These are phyloP conservation scores for Pelagia noctiluca DNA, from an alignment of 30 jellyfish, hydroid and myxozoan species.

Conservation along the genomic window DNA sequence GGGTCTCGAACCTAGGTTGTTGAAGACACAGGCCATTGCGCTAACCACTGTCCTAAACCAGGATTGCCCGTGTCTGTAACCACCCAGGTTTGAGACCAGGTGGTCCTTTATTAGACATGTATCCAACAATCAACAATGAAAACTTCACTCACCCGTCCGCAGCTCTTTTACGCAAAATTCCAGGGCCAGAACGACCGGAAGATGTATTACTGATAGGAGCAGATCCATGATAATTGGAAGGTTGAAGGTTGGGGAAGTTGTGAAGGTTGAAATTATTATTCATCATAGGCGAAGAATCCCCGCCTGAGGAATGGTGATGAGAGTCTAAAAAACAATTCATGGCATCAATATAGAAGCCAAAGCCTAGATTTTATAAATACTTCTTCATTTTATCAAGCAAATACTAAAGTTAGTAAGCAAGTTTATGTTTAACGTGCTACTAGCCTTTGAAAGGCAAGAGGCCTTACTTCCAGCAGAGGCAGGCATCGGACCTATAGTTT, in stretches of 20 bases:
- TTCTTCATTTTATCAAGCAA: neutral
- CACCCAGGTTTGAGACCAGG: neutral
- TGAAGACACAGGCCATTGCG: too few species aligned
- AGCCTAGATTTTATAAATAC: neutral
- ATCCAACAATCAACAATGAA: neutral
- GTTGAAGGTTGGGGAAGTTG: slow-evolving; percentile 76
- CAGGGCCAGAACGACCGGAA: slow-evolving; percentile 86
- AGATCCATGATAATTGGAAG: slow-evolving; percentile 58
- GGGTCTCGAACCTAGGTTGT: too few species aligned
- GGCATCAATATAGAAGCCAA: neutral
- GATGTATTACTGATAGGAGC: slow-evolving; percentile 44
- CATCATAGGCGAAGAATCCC: slow-evolving; percentile 66
- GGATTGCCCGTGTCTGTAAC: too few species aligned
- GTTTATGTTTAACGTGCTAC: too few species aligned
- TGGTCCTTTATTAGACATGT: neutral
- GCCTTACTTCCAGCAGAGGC: too few species aligned
- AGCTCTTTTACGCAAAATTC: slow-evolving; percentile 89
- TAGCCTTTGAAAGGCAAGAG: too few species aligned
- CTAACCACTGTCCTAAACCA: too few species aligned
- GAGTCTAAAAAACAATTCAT: slow-evolving; percentile 33
- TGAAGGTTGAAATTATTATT: slow-evolving; percentile 55
- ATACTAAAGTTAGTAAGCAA: too few species aligned
- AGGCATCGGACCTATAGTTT: too few species aligned
- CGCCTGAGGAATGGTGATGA: slow-evolving; percentile 68
- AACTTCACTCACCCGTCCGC: slow-evolving; percentile 68